These are phyloP conservation scores for Drosophila sulfurigaster DNA, from an alignment of 1,140 invertebrate species.

Conservation along the genomic window DNA sequence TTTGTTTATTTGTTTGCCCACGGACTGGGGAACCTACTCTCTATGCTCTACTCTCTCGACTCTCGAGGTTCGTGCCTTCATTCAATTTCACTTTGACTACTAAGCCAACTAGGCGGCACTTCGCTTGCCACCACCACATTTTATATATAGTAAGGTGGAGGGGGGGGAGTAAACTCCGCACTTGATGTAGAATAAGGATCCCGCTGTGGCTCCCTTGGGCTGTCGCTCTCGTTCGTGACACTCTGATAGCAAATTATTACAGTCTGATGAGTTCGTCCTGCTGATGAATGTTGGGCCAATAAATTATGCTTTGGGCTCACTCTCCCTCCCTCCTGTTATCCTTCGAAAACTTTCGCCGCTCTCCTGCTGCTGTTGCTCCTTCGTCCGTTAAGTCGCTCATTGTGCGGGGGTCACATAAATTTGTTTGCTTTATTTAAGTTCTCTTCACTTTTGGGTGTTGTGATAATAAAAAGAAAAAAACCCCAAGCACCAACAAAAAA, in stretches of 20 bases:
- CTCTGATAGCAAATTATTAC: conserved; percentile 82
- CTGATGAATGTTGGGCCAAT: conserved; percentile 79
- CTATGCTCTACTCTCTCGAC: too few relatives aligned
- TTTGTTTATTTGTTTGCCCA: conserved; percentile 34
- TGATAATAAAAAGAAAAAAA: conserved; percentile 49
- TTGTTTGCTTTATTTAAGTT: conserved; percentile 82
- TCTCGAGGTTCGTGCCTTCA: conserved; percentile 63
- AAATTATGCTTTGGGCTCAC: conserved; percentile 71
- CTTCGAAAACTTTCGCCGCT: conserved; percentile 25
- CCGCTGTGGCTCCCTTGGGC: conserved; percentile 21
- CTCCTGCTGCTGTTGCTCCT: neutral
- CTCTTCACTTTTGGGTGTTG: conserved; percentile 50
- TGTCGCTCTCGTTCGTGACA: conserved; percentile 61
- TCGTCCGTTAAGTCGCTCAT: neutral
- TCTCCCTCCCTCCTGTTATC: conserved; percentile 25
- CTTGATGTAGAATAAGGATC: too few relatives aligned
- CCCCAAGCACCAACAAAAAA: neutral
- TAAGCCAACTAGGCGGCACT: conserved; percentile 45
- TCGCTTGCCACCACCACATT: neutral
- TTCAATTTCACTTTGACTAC: conserved; percentile 79
- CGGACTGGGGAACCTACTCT: neutral
- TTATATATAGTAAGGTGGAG: neutral
- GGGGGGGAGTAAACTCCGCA: neutral
- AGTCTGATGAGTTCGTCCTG: conserved; percentile 78
- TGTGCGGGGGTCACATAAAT: conserved; percentile 61